Evolutionary conservation across 2,888 invertebrate genomes (phyloP).

Genomic region (Drosophila neotestacea): DNA sequence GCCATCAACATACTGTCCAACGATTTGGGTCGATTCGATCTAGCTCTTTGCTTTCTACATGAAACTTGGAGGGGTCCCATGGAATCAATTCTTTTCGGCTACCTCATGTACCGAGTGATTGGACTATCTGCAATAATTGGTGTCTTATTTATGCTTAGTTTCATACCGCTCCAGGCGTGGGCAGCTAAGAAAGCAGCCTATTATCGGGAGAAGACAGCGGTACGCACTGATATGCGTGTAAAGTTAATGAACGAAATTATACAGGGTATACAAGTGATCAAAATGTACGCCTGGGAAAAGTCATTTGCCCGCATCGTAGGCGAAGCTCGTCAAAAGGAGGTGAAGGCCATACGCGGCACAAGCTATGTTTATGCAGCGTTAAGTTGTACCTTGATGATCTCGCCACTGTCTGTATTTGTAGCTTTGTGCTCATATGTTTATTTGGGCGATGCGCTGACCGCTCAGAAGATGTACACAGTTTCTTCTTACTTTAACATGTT

Average conservation of each 20-base stretch:
- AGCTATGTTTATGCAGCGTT: slow-evolving; percentile 89
- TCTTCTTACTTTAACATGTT: slow-evolving; percentile 93
- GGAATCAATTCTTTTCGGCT: slow-evolving; percentile 85
- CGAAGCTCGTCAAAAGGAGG: slow-evolving; percentile 90
- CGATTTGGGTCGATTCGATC: slow-evolving; percentile 96
- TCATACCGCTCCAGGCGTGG: slow-evolving; percentile 91
- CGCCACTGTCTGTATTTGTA: slow-evolving; percentile 91
- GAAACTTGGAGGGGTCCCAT: slow-evolving; percentile 96
- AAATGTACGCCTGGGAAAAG: slow-evolving; percentile 95
- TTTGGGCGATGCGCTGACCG: slow-evolving; percentile 88
- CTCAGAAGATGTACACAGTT: slow-evolving; percentile 92
- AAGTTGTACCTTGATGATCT: slow-evolving; percentile 91
- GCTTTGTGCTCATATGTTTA: slow-evolving; percentile 90
- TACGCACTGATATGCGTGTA: slow-evolving; percentile 93
- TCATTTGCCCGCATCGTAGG: slow-evolving; percentile 91
- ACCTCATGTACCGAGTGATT: slow-evolving; percentile 87
- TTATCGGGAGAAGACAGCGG: slow-evolving; percentile 89
- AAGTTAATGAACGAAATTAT: slow-evolving; percentile 95
- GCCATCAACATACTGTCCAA: slow-evolving; percentile 97
- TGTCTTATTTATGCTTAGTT: slow-evolving; percentile 89
- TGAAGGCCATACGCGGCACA: slow-evolving; percentile 88
- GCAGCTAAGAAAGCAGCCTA: slow-evolving; percentile 89
- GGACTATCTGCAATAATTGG: slow-evolving; percentile 90
- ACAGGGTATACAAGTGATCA: slow-evolving; percentile 93
- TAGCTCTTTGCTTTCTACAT: slow-evolving; percentile 94